phyloP scores from a whole-genome alignment of 2,113 vertebrate species.

The Daphoenositta chrysoptera region DNA sequence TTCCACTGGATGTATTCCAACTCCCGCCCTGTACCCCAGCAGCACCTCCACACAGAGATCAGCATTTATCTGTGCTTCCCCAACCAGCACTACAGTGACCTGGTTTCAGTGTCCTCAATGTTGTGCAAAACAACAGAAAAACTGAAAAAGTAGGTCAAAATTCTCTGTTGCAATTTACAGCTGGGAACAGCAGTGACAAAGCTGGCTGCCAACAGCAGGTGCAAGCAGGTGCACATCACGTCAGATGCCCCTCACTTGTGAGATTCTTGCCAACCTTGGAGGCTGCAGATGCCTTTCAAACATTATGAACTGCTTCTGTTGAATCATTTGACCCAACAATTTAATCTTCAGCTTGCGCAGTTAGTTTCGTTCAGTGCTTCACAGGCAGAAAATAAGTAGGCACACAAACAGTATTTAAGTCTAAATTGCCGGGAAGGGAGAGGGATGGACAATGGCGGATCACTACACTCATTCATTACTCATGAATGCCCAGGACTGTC shows the following conservation, averaged over 20 bases:
- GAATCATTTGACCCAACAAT: background rate
- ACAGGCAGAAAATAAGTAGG: background rate
- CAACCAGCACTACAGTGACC: background rate
- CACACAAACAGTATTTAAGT: background rate
- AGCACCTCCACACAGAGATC: background rate
- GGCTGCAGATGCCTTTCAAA: background rate
- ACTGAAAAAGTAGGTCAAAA: background rate
- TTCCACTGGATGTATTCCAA: background rate
- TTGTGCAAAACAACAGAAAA: constrained; percentile 15
- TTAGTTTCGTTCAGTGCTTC: background rate
- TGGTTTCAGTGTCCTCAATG: background rate
- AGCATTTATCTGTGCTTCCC: background rate
- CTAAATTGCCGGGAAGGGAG: background rate
- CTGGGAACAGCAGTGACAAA: background rate
- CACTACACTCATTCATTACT: background rate
- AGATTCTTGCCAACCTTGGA: background rate
- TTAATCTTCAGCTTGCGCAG: background rate
- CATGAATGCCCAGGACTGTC: background rate
- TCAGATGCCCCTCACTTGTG: background rate
- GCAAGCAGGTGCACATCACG: rapidly evolving
- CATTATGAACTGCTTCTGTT: background rate
- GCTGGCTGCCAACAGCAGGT: background rate
- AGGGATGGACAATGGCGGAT: background rate
- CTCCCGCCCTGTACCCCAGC: background rate
- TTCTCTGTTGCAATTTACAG: background rate